Evolutionary conservation across 2,888 invertebrate genomes (phyloP).

Genomic region (Acanthoscelides obtectus): DNA sequence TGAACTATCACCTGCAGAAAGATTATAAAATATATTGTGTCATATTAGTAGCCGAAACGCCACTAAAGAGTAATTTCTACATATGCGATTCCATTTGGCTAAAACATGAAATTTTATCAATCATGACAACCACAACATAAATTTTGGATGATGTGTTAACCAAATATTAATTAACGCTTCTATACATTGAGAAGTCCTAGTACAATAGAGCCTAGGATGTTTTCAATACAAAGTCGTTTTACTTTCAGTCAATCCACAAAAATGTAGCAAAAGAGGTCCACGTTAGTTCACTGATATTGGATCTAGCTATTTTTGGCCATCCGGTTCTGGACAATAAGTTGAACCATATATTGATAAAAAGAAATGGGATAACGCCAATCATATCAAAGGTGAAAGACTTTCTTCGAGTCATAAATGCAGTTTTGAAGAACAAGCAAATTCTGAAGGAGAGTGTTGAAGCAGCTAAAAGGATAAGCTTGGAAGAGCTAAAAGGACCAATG

Average conservation of each 20-base stretch:
- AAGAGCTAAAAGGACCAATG: conserved; percentile 32
- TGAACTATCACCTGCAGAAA: too few relatives aligned
- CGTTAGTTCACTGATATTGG: conserved; percentile 51
- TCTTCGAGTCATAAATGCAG: conserved; percentile 30
- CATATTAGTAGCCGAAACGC: too few relatives aligned
- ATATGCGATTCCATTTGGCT: too few relatives aligned
- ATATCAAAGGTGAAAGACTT: conserved; percentile 24
- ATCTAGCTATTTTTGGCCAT: conserved; percentile 61
- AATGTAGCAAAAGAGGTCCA: conserved; percentile 47
- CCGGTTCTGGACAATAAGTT: conserved; percentile 54
- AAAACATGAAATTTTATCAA: too few relatives aligned
- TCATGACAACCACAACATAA: too few relatives aligned
- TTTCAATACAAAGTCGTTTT: neutral
- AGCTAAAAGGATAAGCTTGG: conserved; percentile 38
- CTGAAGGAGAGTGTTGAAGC: conserved; percentile 12
- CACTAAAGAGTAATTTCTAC: too few relatives aligned
- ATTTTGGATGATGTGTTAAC: too few relatives aligned
- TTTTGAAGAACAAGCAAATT: conserved; percentile 9
- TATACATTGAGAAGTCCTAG: too few relatives aligned
- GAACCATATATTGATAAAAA: conserved; percentile 47
- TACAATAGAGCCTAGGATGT: too few relatives aligned
- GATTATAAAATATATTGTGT: too few relatives aligned
- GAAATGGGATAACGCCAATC: conserved; percentile 44
- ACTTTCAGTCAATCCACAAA: conserved; percentile 49
- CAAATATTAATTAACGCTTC: too few relatives aligned